Conservation (phyloP, 2,113 vertebrate species). For the Cyanoderma ruficeps region DNA sequence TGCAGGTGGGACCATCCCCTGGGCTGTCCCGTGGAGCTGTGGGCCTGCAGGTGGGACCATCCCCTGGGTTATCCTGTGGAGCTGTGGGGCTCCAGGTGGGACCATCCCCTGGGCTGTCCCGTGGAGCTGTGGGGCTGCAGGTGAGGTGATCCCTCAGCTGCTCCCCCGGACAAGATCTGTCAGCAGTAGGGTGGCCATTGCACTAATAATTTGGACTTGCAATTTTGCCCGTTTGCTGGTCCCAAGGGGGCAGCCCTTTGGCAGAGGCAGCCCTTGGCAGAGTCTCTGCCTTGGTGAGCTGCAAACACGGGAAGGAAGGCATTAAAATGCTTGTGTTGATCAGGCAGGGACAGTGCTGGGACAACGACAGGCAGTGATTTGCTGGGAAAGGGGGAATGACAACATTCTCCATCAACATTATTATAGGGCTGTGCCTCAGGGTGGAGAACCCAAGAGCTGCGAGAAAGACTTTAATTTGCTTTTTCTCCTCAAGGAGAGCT, state of each 20-base stretch:
- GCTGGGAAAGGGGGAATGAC: neutral
- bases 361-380: neutral
- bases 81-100: too few species aligned
- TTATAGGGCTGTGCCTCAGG: neutral
- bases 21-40: neutral
- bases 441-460: neutral
- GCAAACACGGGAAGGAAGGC: rapidly evolving
- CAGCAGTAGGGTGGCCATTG: neutral
- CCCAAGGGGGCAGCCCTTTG: neutral
- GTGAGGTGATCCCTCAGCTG: neutral
- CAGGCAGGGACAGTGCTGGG: neutral
- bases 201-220: neutral
- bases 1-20: neutral
- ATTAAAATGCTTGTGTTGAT: neutral
- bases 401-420: neutral
- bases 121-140: too few species aligned
- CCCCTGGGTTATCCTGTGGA: too few species aligned
- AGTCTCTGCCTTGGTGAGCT: neutral
- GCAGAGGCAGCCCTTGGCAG: neutral
- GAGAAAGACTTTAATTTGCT: neutral
- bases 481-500: neutral
- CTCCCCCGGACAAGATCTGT: rapidly evolving
- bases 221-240: neutral
- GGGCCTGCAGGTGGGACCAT: too few species aligned
- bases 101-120: too few species aligned